Evolutionary conservation across 1,140 invertebrate species (phyloP), one percentile per base, ranked within the genome.

Genomic region (Macrosteles quadrilineatus): DNA sequence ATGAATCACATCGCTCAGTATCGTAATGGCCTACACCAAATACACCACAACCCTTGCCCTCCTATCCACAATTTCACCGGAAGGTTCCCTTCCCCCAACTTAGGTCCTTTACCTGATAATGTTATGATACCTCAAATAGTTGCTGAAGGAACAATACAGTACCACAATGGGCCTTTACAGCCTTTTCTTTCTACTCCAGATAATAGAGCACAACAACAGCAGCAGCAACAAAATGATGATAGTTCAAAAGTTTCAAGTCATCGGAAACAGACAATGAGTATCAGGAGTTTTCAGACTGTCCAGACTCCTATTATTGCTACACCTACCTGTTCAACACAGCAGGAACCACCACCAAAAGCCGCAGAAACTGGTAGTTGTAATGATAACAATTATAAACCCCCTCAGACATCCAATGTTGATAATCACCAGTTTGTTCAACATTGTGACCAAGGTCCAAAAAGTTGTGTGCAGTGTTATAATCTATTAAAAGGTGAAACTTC

Each of bases 401-500:
- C 64, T 9, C 59, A 59, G 19, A 68, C 53, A 30, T 31, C 66
- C n/a, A 32, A 23, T 1, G 64, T 66, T 11, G 63, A 66, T 17
- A 63, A 67, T 29, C 59, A 40, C 29, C 71, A 66, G 36, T 70
- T 67, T 45, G 43, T 23, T 69, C 55, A 62, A 23, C 71, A 72
- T 43, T 72, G 71, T 50, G 69, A 70, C 25, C 71, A 68, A 31
- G 71, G 71, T 19, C 68, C 68, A 1, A 72, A 72, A 50, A 72
- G 69, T 36, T 72, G 71, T 68, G 62, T 69, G 4, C 71, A 72
- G 62, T 72, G 71, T 66, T 71, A 67, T 62, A 70, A 70, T 17
- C 14, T 43, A 45, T n/a, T 64, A 14, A 69, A 69, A 47, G 68
- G 68, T 21, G 80, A 81, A 25, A 79, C 78, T 12, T 80, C 77